Evolutionary conservation across 2,797 vertebrate species (phyloP), one percentile per base, ranked within the genome.

Genomic region (Heliangelus exortis): DNA sequence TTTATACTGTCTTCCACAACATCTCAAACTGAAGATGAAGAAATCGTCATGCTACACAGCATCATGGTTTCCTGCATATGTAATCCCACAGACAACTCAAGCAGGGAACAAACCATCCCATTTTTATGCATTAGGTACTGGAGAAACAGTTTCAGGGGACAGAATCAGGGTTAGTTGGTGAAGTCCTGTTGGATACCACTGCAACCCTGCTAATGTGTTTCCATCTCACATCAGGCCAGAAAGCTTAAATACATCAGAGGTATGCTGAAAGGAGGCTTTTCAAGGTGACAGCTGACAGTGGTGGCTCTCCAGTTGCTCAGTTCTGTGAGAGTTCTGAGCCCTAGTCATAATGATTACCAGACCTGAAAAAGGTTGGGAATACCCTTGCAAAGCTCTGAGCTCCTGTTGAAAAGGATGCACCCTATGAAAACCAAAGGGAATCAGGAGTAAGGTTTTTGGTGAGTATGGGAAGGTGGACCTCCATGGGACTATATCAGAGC

Each of bases 401-500:
- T 91, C 36, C 33, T 63, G 6, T 9, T 71, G 21, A 59, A 87
- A 65, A 78, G 8, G 18, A 33, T 1, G 2, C 4, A 3, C 7
- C 62, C 3, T 12, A 33, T 22, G 29, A 43, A 55, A 87, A 15
- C 18, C 22, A 62, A 68, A 68, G 50, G 68, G 51, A 5, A 1
- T 0, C 12, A 34, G 31, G 15, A 67, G 18, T 16, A 28, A 62
- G 5, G 6, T 23, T 74, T 75, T 72, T 25, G 12, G 26, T 33
- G 29, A 39, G 10, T 23, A 36, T 39, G 31, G 13, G 41, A 80
- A 50, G 13, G 15, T 66, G 25, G 15, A 50, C 15, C 17, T 59
- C 31, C 23, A 2, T 54, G 28, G 39, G 36, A 5, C 10, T 3
- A 4, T 0, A 0, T 20, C 1, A 0, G 19, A 74, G 10, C 18